Percentiles rank a stretch among this genome's conserved stretches.
Conservation (phyloP, 2,797 vertebrate species). For the Brotula barbata region DNA sequence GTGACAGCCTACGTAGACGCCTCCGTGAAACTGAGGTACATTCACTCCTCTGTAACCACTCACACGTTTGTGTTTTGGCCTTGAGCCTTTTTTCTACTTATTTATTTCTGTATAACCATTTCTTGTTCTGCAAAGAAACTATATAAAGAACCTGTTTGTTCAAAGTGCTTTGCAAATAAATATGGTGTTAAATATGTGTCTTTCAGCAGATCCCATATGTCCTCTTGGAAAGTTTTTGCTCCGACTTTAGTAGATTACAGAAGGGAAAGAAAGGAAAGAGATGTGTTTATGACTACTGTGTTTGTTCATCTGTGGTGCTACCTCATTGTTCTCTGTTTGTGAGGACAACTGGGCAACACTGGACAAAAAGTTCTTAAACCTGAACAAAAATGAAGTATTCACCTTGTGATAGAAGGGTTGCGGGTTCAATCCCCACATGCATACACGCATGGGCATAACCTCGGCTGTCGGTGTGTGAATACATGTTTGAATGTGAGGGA, state of each 20-base stretch:
- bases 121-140: background rate
- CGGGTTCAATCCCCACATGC: too few species aligned
- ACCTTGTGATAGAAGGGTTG: too few species aligned
- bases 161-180: constrained; percentile 37
- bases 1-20: constrained; percentile 93
- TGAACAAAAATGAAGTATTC: background rate
- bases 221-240: constrained; percentile 33
- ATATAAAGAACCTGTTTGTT: constrained; percentile 12
- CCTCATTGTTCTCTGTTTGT: background rate
- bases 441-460: too few species aligned
- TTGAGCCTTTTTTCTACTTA: background rate
- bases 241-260: constrained; percentile 24
- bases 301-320: background rate
- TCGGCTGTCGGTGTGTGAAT: too few species aligned
- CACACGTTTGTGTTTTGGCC: constrained; percentile 3
- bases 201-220: constrained; percentile 29
- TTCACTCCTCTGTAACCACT: background rate
- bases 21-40: constrained; percentile 90
- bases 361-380: background rate
- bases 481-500: too few species aligned
- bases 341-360: background rate
- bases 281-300: constrained; percentile 1
- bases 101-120: constrained; percentile 14
- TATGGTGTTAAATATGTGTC: constrained; percentile 13
- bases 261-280: too few species aligned